These are phyloP conservation scores for Micrasema minimum DNA, from an alignment of 1,140 invertebrate species.

Conservation along the genomic window DNA sequence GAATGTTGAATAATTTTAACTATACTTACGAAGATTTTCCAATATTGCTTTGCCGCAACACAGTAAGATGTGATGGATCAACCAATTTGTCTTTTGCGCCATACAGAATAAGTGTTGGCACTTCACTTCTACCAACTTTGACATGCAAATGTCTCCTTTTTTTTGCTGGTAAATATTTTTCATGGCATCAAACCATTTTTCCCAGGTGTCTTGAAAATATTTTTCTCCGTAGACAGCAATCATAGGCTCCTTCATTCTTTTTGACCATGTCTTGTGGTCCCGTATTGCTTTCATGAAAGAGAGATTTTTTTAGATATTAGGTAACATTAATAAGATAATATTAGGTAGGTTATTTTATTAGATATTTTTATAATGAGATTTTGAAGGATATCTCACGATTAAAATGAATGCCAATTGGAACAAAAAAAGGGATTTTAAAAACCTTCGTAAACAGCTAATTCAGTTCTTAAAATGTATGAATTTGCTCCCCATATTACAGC, in stretches of 20 bases:
- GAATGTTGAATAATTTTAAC: too few relatives aligned
- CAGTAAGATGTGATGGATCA: constrained; percentile 75
- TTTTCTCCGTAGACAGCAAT: constrained; percentile 80
- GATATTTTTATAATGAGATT: too few relatives aligned
- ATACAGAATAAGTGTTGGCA: constrained; percentile 84
- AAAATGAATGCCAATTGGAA: too few relatives aligned
- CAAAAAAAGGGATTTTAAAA: too few relatives aligned
- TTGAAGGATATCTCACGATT: too few relatives aligned
- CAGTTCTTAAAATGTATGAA: constrained; percentile 76
- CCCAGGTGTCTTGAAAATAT: constrained; percentile 77
- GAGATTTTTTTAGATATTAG: too few relatives aligned
- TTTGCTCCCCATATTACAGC: constrained; percentile 84
- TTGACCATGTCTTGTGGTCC: constrained; percentile 83
- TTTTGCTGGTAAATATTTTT: constrained; percentile 68
- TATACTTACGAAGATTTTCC: constrained; percentile 71
- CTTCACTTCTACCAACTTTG: constrained; percentile 70
- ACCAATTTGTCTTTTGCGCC: constrained; percentile 85
- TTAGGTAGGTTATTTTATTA: too few relatives aligned
- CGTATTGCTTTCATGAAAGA: constrained; percentile 62
- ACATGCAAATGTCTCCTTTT: constrained; percentile 79
- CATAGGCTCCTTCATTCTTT: constrained; percentile 78
- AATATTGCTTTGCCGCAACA: constrained; percentile 77
- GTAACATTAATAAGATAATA: too few relatives aligned
- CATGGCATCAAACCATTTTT: constrained; percentile 77
- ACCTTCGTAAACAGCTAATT: constrained; percentile 75